Base-by-base conservation (phyloP, 2,113 vertebrate genomes). In the Stigmatopora argus region DNA sequence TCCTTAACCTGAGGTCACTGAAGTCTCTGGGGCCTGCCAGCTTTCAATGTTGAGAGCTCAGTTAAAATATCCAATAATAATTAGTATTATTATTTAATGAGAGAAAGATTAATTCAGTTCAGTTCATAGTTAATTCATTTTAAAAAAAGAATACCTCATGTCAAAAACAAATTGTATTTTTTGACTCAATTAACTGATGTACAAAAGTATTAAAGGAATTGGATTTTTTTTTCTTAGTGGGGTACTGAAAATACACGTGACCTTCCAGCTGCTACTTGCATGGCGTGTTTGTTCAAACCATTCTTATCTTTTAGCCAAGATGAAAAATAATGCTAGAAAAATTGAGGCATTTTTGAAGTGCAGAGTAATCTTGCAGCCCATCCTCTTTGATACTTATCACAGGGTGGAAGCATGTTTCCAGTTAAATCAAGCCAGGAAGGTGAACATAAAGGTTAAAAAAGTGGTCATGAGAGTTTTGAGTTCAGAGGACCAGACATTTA, bases 351-450 rank as follows among this genome's bases (percentile, higher is more conserved):
- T 66, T 82, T 73, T 73, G 74, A 82, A 69, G 85, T 83, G 78
- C 77, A 74, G 75, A 78, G 78, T 77, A 83, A 81, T 85, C 82
- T 80, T 75, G 64, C 52, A 56, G 72, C 63, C 72, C 77, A 79
- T 87, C 78, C 71, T 72, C 78, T 81, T 65, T 66, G 82, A 89
- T 86, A 79, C 65, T 82, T 81, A 83, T 88, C 85, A 83, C 62
- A 44, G 15, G 69, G 51, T 74, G 76, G 71, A 82, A 86, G 78
- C 81, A 85, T 82, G 85, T 85, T 85, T 87, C 69, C 68, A 81
- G 79, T 87, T 85, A 85, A 85, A 83, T 75, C 74, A 70, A 64
- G 62, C 62, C 74, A 79, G 79, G 67, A 77, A 66, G 48, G 71
- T 64, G 65, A 69, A 69, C 26, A 23, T 57, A 49, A 18, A 60